phyloP scores from a whole-genome alignment of 2,797 vertebrate species.

The Sebastes taczanowskii region DNA sequence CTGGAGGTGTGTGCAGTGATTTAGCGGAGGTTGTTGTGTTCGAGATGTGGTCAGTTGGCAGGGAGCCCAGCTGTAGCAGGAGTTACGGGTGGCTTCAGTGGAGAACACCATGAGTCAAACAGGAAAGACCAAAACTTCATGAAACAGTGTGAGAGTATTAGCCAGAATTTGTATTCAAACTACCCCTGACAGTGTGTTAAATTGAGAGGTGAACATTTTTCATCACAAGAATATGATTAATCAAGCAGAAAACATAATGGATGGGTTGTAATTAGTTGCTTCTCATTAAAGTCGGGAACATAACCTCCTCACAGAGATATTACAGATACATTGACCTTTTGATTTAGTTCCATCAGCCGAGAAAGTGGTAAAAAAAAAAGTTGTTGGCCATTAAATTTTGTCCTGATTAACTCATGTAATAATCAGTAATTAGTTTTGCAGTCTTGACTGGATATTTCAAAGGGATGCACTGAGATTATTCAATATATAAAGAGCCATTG shows the following conservation, averaged over 20 bases:
- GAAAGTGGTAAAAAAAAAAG: neutral
- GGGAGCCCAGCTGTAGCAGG: slow-evolving; percentile 3
- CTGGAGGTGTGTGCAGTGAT: neutral
- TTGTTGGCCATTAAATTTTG: slow-evolving; percentile 12
- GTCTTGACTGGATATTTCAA: slow-evolving; percentile 4
- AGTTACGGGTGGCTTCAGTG: neutral
- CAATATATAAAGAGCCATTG: neutral
- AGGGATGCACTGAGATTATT: neutral
- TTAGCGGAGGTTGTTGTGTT: neutral
- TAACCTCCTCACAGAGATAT: slow-evolving; percentile 9
- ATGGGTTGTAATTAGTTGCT: slow-evolving; percentile 42
- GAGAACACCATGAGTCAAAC: neutral
- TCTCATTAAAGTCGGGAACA: slow-evolving; percentile 38
- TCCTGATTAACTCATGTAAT: slow-evolving; percentile 25
- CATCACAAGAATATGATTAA: slow-evolving; percentile 39
- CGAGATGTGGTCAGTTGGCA: slow-evolving; percentile 51
- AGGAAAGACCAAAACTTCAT: neutral
- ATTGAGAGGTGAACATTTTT: slow-evolving; percentile 19
- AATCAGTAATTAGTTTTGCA: slow-evolving; percentile 22
- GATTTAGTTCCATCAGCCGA: slow-evolving; percentile 26
- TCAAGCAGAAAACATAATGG: slow-evolving; percentile 44
- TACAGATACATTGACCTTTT: slow-evolving; percentile 43
- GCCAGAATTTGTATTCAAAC: neutral
- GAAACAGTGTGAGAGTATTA: neutral
- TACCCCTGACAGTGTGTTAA: slow-evolving; percentile 13